Percentiles rank a stretch among this genome's conserved stretches.
These are phyloP conservation scores for Aegithalos caudatus DNA, from an alignment of 2,113 vertebrate genomes.

Conservation along the genomic window DNA sequence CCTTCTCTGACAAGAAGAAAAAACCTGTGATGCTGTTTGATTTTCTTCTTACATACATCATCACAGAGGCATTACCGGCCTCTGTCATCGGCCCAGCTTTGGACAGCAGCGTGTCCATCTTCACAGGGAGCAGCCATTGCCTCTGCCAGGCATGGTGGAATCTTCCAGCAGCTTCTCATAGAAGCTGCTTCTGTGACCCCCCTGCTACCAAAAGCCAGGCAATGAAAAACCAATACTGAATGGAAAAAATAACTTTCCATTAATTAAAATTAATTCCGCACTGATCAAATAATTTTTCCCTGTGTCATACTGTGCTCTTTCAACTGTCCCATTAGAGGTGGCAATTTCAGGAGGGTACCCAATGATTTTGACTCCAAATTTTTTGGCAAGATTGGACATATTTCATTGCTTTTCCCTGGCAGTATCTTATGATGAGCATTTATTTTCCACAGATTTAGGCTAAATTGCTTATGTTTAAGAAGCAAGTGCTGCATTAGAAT, in stretches of 20 bases:
- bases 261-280: not conserved
- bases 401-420: not conserved
- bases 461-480: not conserved
- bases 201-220: not conserved
- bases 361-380: not conserved
- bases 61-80: accelerated
- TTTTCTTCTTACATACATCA: not conserved
- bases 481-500: not conserved
- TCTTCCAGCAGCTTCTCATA: not conserved
- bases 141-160: not conserved
- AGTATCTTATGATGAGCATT: not conserved
- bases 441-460: not conserved
- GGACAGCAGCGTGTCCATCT: not conserved
- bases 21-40: not conserved
- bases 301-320: not conserved
- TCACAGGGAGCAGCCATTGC: not conserved
- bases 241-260: not conserved
- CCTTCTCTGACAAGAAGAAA: not conserved
- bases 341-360: not conserved
- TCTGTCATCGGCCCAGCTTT: not conserved
- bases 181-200: not conserved
- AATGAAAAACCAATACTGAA: not conserved
- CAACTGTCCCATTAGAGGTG: not conserved
- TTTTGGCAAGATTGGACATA: not conserved
- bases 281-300: not conserved